These are phyloP conservation scores for Montipora capricornis DNA, from an alignment of 64 coral and sea anemone genomes.

Conservation along the genomic window DNA sequence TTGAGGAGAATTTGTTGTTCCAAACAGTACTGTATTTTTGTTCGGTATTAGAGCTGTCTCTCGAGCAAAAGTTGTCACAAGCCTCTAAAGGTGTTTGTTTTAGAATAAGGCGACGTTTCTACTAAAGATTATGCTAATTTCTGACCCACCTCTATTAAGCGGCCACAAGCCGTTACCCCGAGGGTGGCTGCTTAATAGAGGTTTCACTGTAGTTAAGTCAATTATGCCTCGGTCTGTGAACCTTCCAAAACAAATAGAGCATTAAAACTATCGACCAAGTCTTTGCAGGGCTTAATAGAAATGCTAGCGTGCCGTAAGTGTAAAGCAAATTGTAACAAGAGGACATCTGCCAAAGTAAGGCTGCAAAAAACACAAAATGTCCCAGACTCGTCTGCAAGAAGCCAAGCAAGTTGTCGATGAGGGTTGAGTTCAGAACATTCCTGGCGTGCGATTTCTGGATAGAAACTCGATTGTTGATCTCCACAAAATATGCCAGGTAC, in stretches of 20 bases:
- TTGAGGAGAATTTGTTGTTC: too few species aligned
- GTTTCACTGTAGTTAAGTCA: background rate
- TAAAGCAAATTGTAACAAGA: conserved; percentile 74
- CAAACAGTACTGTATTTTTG: too few species aligned
- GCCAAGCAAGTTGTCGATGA: background rate
- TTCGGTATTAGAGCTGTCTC: too few species aligned
- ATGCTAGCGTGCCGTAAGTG: conserved; percentile 72
- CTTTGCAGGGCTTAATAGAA: conserved; percentile 78
- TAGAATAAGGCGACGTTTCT: too few species aligned
- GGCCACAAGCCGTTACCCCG: too few species aligned
- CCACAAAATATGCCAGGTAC: conserved; percentile 56
- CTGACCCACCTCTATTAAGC: too few species aligned
- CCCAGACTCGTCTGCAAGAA: background rate
- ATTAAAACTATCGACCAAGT: conserved; percentile 80
- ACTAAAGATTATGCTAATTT: too few species aligned
- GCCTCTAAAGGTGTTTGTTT: too few species aligned
- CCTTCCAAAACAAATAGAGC: conserved; percentile 53
- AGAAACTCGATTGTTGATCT: background rate
- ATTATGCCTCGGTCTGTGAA: conserved; percentile 13
- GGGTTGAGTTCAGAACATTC: background rate
- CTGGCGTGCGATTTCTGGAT: background rate
- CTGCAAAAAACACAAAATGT: conserved; percentile 60
- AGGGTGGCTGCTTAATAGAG: background rate
- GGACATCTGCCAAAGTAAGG: conserved; percentile 73
- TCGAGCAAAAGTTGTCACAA: too few species aligned